These are phyloP conservation scores for Rhinella marina DNA, from an alignment of 2,797 vertebrate species.

Conservation along the genomic window DNA sequence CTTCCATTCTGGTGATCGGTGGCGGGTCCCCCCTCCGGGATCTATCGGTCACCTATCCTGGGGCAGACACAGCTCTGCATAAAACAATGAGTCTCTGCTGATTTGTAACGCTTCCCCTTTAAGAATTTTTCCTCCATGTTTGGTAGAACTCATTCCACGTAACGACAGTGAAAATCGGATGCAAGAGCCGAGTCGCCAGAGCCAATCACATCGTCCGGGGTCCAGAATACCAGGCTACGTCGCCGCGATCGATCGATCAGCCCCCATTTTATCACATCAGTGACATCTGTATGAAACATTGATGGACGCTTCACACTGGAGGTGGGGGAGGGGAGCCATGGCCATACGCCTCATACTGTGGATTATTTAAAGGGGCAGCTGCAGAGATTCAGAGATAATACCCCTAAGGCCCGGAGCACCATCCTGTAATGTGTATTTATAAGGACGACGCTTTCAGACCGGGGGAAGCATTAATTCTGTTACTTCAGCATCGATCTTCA, in stretches of 20 bases:
- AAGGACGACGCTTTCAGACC: too few species aligned
- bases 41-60: too few species aligned
- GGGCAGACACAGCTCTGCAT: background rate
- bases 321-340: background rate
- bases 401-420: too few species aligned
- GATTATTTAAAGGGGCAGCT: background rate
- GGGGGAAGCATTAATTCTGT: too few species aligned
- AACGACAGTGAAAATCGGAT: background rate
- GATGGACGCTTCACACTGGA: constrained; percentile 15
- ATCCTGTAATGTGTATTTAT: too few species aligned
- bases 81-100: too few species aligned
- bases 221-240: background rate
- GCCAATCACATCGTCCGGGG: background rate
- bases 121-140: background rate
- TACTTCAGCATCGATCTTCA: background rate
- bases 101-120: background rate
- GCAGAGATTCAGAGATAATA: too few species aligned
- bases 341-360: too few species aligned
- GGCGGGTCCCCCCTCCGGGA: too few species aligned
- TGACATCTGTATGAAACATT: constrained; percentile 44
- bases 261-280: constrained; percentile 16
- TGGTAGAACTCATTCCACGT: background rate
- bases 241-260: background rate
- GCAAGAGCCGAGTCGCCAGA: background rate
- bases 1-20: too few species aligned